These are phyloP conservation scores for Halictus ligatus DNA, from an alignment of 2,888 invertebrate species.

Conservation along the genomic window DNA sequence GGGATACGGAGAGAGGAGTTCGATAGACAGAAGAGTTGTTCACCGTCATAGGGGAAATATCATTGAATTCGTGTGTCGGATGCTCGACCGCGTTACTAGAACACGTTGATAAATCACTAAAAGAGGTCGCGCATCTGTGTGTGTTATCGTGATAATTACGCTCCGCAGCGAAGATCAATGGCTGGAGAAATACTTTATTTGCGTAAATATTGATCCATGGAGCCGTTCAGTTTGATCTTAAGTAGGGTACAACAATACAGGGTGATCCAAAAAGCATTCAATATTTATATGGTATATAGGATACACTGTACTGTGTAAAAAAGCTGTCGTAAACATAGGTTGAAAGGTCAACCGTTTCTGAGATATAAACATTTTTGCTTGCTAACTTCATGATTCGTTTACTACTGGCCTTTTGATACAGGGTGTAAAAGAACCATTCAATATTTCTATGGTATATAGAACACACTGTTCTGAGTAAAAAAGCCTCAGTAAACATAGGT, in stretches of 20 bases:
- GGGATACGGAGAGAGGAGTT: constrained; percentile 15
- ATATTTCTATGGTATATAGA: too few relatives aligned
- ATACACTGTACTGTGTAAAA: too few relatives aligned
- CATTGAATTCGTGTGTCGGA: constrained; percentile 50
- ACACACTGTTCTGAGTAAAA: too few relatives aligned
- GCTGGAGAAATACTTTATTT: constrained; percentile 37
- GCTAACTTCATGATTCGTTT: too few relatives aligned
- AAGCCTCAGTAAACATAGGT: too few relatives aligned
- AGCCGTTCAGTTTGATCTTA: constrained; percentile 9
- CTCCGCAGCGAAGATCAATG: constrained; percentile 34
- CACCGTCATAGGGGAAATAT: constrained; percentile 59
- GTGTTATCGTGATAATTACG: constrained; percentile 53
- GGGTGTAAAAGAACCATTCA: too few relatives aligned
- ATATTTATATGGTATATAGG: too few relatives aligned
- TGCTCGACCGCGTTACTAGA: constrained; percentile 41
- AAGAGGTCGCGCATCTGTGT: constrained; percentile 32
- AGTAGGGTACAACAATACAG: not conserved
- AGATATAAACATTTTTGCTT: too few relatives aligned
- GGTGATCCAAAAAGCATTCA: too few relatives aligned
- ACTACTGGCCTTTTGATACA: too few relatives aligned
- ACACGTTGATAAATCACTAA: constrained; percentile 51
- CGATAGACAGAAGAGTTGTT: constrained; percentile 54
- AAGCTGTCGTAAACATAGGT: too few relatives aligned
- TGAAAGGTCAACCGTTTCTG: too few relatives aligned
- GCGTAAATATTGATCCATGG: constrained; percentile 34